Evolutionary conservation across 2,797 vertebrate species (phyloP), one percentile per base, ranked within the genome.

Genomic region (Zenarchopterus dispar): DNA sequence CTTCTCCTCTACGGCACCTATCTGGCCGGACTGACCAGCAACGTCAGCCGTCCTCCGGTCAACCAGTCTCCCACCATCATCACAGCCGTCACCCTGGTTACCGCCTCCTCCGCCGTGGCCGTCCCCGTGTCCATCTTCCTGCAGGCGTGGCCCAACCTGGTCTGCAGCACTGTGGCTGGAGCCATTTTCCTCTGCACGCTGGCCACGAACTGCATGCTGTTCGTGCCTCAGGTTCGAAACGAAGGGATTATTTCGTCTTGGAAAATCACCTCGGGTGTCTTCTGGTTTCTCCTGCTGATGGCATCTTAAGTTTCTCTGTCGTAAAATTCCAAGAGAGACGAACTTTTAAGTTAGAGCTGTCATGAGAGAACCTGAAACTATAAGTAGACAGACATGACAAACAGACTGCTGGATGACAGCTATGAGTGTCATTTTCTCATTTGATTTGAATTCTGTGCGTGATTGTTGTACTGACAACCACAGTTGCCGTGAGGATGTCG

Each of bases 21-120:
- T 78, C 88, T 99, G 89, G 97, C 97, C 0, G 98, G 98, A 57
- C 92, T 99, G 84, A 99, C 97, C 0, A 95, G 94, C 75, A 95
- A 94, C 0, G 93, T 99, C 80, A 99, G 97, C 87, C 94, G 94
- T 62, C 95, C 97, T 4, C 98, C 98, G 0, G 96, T 99, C 78
- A 99, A 98, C 90, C 98, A 99, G 87, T 97, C 97, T 52, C 84
- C 95, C 81, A 96, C 96, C 56, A 96, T 98, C 89, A 94, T 96
- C n/a, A 93, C 95, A 0, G 94, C 95, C 1, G 94, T 96, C 78
- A 93, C 90, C 65, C 86, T 98, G 17, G 90, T 95, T 71, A 94
- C 95, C 42, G 73, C 96, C 61, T 93, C 91, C 45, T 92, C 93
- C 0, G 86, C 93, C 1, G 89, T 95, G 4, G 90, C 91, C n/a